These are phyloP conservation scores for Drosophila ustulata DNA, from an alignment of 2,888 invertebrate species.

Conservation along the genomic window DNA sequence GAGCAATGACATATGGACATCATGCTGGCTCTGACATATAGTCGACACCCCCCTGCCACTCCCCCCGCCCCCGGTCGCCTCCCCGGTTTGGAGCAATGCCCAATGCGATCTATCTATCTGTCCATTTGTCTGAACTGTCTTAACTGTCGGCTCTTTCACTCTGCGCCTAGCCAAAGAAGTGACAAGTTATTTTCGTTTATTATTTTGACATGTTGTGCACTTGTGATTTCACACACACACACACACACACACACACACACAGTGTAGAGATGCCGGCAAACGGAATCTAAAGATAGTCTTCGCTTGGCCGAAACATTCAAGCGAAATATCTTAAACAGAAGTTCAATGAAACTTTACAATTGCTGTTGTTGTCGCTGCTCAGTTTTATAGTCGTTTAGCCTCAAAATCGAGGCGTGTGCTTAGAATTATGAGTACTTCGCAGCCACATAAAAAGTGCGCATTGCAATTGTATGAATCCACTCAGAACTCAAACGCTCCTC, in stretches of 20 bases:
- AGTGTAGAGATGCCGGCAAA: conserved; percentile 40
- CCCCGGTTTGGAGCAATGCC: neutral
- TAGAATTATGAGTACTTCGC: conserved; percentile 33
- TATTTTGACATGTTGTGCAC: conserved; percentile 70
- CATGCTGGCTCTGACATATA: conserved; percentile 41
- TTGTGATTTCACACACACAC: conserved; percentile 50
- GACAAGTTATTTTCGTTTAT: conserved; percentile 70
- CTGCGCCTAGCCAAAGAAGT: conserved; percentile 62
- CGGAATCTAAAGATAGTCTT: conserved; percentile 64
- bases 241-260: conserved; percentile 8
- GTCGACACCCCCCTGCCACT: neutral
- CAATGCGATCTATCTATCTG: conserved; percentile 31
- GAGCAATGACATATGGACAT: conserved; percentile 65
- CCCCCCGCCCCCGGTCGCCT: neutral
- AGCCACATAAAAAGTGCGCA: conserved; percentile 11
- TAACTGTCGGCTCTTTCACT: conserved; percentile 49
- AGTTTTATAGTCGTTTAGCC: conserved; percentile 12
- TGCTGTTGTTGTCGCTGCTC: conserved; percentile 15
- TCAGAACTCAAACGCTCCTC: neutral
- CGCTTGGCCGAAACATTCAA: conserved; percentile 61
- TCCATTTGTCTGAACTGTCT: conserved; percentile 50
- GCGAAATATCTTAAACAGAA: conserved; percentile 63
- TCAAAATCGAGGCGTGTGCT: conserved; percentile 35
- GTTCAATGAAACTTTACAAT: conserved; percentile 66
- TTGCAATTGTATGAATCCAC: conserved; percentile 12